Percentiles rank a stretch among this genome's conserved stretches.
Evolutionary conservation across 2,888 invertebrate genomes (phyloP).

Genomic region (Trimorus sp.): DNA sequence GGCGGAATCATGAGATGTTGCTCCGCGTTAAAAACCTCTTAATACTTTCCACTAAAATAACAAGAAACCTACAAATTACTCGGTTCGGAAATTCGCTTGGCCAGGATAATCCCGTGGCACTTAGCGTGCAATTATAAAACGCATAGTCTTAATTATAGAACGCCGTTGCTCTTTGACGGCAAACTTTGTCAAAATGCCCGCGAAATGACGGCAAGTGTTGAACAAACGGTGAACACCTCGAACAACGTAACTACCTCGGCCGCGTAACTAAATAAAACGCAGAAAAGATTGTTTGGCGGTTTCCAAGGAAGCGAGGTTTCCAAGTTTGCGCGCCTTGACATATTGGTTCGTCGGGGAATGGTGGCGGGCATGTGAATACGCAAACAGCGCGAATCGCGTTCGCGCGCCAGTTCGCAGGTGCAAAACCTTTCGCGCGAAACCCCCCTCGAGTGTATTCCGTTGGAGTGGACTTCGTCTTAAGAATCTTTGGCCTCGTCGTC

Average conservation of each 20-base stretch:
- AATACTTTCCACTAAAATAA: too few relatives aligned
- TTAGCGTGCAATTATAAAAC: too few relatives aligned
- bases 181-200: too few relatives aligned
- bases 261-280: conserved; percentile 25
- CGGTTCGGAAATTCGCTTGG: too few relatives aligned
- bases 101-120: too few relatives aligned
- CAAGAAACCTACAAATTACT: too few relatives aligned
- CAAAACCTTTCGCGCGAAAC: conserved; percentile 48
- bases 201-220: not conserved
- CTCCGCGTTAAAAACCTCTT: too few relatives aligned
- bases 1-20: too few relatives aligned
- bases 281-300: conserved; percentile 19
- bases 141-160: too few relatives aligned
- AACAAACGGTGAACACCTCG: conserved; percentile 3
- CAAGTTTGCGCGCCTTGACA: conserved; percentile 32
- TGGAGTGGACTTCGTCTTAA: conserved; percentile 56
- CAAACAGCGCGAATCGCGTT: conserved; percentile 20
- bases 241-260: too few relatives aligned
- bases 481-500: conserved; percentile 47
- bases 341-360: conserved; percentile 45
- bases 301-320: conserved; percentile 17
- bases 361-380: conserved; percentile 42
- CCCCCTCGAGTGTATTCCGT: conserved; percentile 43
- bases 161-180: too few relatives aligned
- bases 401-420: conserved; percentile 41